Evolutionary conservation across 92 coral and sea anemone species (phyloP).

Genomic region (Zoanthus sociatus): DNA sequence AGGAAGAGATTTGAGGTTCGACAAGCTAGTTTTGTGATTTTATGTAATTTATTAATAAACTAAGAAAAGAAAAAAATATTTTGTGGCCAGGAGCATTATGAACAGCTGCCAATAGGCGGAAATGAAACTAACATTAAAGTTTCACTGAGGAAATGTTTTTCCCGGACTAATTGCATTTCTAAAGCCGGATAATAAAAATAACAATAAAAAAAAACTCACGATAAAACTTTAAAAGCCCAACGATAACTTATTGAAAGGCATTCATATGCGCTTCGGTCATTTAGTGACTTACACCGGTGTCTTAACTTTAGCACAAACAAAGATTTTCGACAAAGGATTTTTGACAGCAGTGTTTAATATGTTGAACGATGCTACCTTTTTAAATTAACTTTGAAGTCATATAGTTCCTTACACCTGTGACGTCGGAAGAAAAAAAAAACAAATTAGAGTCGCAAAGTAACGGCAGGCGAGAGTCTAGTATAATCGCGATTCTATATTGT

Average conservation of each 20-base stretch:
- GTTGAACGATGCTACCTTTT: not conserved
- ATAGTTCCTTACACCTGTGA: not conserved
- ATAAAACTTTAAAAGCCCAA: not conserved
- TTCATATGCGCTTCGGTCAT: not conserved
- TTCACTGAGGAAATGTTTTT: not conserved
- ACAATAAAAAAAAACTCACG: no score
- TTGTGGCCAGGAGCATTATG: not conserved
- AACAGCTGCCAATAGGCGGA: not conserved
- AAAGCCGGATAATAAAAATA: not conserved
- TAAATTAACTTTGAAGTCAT: not conserved
- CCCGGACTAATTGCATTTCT: not conserved
- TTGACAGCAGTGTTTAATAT: not conserved
- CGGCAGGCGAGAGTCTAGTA: not conserved
- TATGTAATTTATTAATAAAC: not conserved
- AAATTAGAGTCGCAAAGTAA: not conserved
- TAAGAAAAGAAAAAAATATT: not conserved
- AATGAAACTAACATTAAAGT: not conserved
- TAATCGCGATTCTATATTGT: not conserved
- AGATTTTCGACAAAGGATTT: not conserved
- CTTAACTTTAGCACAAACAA: not conserved
- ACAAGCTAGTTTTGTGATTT: not conserved
- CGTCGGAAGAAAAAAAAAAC: not conserved
- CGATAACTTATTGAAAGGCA: not conserved
- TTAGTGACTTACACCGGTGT: not conserved
- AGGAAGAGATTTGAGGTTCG: not conserved